phyloP scores from a whole-genome alignment of 2,888 invertebrate genomes.

The Choreutis nemorana region DNA sequence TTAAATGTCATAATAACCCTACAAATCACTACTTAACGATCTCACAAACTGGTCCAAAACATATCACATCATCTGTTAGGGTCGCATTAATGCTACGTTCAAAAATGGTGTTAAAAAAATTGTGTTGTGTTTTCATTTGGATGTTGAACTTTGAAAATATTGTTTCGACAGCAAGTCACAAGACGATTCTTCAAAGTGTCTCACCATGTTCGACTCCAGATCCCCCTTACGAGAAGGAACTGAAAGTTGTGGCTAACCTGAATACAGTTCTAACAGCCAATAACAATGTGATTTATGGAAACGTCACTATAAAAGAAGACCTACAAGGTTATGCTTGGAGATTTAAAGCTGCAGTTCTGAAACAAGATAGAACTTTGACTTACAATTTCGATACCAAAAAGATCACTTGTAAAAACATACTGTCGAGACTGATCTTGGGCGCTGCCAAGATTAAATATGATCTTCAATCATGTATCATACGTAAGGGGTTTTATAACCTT shows the following conservation, averaged over 20 bases:
- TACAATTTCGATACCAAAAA: constrained; percentile 15
- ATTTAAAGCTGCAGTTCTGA: constrained; percentile 16
- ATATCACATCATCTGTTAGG: no score
- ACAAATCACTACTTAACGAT: no score
- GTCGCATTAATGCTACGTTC: no score
- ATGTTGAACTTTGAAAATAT: no score
- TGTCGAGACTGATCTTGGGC: constrained; percentile 15
- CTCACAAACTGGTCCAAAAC: no score
- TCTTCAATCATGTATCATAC: constrained; percentile 17
- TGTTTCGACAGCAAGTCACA: no score
- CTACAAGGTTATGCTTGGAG: constrained; percentile 15
- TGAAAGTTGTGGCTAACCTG: constrained; percentile 8
- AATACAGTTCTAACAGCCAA: constrained; percentile 15
- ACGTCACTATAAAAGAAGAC: constrained; percentile 16
- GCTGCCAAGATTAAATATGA: constrained; percentile 16
- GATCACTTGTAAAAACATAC: constrained; percentile 18
- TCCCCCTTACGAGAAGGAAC: constrained; percentile 16
- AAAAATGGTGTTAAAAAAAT: no score
- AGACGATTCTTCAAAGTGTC: constrained; percentile 13
- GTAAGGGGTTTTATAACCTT: constrained; percentile 18
- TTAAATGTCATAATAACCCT: no score
- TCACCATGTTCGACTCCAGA: constrained; percentile 15
- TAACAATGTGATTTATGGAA: constrained; percentile 16
- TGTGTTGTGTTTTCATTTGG: no score
- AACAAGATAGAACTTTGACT: constrained; percentile 11